phyloP scores from a whole-genome alignment of 2,113 vertebrate genomes.

The Sinocyclocheilus anshuiensis region DNA sequence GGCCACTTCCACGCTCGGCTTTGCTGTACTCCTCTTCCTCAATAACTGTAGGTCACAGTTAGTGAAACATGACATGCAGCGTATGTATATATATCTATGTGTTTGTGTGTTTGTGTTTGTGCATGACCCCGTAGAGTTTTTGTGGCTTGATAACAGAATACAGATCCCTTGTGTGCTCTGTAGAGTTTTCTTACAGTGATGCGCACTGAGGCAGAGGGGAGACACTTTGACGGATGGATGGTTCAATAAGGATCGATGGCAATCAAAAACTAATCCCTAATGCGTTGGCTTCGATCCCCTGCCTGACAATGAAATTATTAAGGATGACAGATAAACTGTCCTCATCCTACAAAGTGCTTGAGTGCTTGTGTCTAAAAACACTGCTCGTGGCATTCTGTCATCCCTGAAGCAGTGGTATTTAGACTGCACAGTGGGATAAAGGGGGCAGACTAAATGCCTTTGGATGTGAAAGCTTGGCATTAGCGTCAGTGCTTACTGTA shows the following conservation, averaged over 20 bases:
- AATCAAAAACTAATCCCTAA: conserved; percentile 61
- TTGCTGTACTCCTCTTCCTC: conserved; percentile 94
- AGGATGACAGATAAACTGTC: conserved; percentile 60
- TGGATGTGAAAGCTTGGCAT: conserved; percentile 60
- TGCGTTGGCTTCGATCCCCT: conserved; percentile 53
- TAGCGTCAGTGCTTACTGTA: conserved; percentile 57
- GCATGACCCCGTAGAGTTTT: neutral
- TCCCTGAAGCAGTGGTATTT: conserved; percentile 69
- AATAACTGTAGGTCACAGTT: conserved; percentile 90
- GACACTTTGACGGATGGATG: conserved; percentile 52
- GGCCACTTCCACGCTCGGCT: conserved; percentile 90
- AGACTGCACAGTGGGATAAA: conserved; percentile 67
- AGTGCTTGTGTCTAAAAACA: conserved; percentile 50
- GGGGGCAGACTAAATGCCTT: conserved; percentile 69
- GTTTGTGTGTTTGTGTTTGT: conserved; percentile 30
- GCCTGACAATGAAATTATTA: conserved; percentile 53
- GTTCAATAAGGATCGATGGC: conserved; percentile 60
- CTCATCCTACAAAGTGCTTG: conserved; percentile 59
- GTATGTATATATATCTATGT: conserved; percentile 32
- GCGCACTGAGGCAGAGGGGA: conserved; percentile 37
- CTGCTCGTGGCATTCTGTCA: conserved; percentile 53
- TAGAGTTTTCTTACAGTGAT: conserved; percentile 38
- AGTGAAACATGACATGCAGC: conserved; percentile 31
- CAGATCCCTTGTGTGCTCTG: conserved; percentile 6
- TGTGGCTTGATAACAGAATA: neutral